These are phyloP conservation scores for Metallyticus violacea DNA, from an alignment of 2,888 invertebrate genomes.

Conservation along the genomic window DNA sequence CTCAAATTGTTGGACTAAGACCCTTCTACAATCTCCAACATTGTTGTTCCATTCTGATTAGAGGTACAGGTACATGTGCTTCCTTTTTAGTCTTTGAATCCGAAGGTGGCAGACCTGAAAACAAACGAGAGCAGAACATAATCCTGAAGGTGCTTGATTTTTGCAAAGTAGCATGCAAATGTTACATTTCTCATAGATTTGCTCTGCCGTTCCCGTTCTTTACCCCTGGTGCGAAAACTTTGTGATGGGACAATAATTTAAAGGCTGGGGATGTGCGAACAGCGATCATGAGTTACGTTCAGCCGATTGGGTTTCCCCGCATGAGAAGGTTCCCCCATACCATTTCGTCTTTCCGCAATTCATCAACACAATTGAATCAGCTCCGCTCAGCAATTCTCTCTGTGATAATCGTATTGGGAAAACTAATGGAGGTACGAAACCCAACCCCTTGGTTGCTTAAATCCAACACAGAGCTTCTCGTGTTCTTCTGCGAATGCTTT, in stretches of 20 bases:
- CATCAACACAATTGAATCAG: background rate
- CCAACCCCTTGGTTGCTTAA: background rate
- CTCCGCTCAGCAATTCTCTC: background rate
- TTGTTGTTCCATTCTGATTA: too few species aligned
- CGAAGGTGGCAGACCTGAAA: too few species aligned
- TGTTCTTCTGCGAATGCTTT: background rate
- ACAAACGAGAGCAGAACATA: too few species aligned
- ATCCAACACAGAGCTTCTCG: background rate
- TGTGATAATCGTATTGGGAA: background rate
- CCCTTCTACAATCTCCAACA: too few species aligned
- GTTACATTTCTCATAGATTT: background rate
- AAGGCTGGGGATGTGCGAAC: background rate
- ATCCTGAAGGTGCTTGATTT: too few species aligned
- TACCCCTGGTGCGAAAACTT: background rate
- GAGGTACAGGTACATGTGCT: too few species aligned
- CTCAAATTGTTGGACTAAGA: too few species aligned
- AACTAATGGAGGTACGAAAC: background rate
- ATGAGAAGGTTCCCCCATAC: too few species aligned
- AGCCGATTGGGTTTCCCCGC: background rate
- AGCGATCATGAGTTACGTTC: background rate
- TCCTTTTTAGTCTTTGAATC: too few species aligned
- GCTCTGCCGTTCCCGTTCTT: background rate
- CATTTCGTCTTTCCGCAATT: background rate
- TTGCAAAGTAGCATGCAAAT: too few species aligned
- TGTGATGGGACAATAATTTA: background rate